Conservation (phyloP, 2,888 invertebrate genomes). For the Cerceris ruficornis region DNA sequence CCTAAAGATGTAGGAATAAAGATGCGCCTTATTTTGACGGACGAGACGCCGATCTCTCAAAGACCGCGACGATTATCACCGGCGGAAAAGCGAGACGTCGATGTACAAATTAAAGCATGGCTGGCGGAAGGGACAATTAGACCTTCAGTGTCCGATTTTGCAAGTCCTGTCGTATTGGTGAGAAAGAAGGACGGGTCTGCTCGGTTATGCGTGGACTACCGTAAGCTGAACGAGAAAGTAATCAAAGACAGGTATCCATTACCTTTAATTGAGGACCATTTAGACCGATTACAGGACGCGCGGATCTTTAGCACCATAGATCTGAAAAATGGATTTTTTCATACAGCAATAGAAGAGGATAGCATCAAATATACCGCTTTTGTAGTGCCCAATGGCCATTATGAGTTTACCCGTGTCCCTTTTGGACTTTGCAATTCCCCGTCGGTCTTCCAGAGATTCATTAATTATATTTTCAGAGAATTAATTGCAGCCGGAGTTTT, state of each 20-base stretch:
- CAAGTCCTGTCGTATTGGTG: not conserved
- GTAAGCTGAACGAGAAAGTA: slow-evolving; percentile 3
- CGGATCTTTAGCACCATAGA: slow-evolving; percentile 7
- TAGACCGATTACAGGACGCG: not conserved
- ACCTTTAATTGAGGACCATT: slow-evolving; percentile 16
- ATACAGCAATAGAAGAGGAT: slow-evolving; percentile 59
- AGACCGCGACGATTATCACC: no score
- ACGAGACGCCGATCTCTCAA: no score
- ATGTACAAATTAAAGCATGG: no score
- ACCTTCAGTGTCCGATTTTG: no score
- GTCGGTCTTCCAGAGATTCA: not conserved
- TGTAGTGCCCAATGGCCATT: slow-evolving; percentile 60
- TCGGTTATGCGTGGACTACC: slow-evolving; percentile 3
- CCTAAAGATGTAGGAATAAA: no score
- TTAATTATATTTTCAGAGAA: not conserved
- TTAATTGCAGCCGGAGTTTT: not conserved
- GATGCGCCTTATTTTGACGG: no score
- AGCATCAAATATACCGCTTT: slow-evolving; percentile 68
- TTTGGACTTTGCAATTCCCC: slow-evolving; percentile 61
- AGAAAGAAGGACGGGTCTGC: not conserved
- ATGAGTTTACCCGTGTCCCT: slow-evolving; percentile 61
- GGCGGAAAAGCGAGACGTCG: no score
- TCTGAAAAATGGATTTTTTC: slow-evolving; percentile 65
- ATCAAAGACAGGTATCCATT: slow-evolving; percentile 5
- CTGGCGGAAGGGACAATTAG: no score